Percentiles rank a stretch among this genome's conserved stretches.
These are phyloP conservation scores for Priocnemis perturbator DNA, from an alignment of 2,888 invertebrate genomes.

Conservation along the genomic window DNA sequence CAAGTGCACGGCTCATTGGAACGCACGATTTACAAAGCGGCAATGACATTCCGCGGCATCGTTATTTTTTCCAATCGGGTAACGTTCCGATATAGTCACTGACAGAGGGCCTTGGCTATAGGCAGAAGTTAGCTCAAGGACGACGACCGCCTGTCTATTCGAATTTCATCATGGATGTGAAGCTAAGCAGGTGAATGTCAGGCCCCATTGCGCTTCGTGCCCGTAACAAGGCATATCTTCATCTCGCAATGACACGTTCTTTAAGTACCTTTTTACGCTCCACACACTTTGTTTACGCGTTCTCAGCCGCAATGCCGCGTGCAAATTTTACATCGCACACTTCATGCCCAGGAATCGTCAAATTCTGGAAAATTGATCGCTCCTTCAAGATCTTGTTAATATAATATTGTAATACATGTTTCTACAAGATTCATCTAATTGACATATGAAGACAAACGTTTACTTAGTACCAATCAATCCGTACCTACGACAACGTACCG, in stretches of 20 bases:
- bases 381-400: too few relatives aligned
- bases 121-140: constrained; percentile 68
- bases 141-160: constrained; percentile 55
- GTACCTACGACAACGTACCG: too few relatives aligned
- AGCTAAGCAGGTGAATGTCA: constrained; percentile 61
- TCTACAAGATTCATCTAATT: too few relatives aligned
- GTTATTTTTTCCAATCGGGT: constrained; percentile 55
- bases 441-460: too few relatives aligned
- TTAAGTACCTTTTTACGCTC: neutral
- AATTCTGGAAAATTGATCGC: too few relatives aligned
- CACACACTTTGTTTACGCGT: too few relatives aligned
- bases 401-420: too few relatives aligned
- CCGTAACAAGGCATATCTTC: constrained; percentile 37
- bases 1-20: too few relatives aligned
- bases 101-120: constrained; percentile 49
- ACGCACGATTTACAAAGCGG: constrained; percentile 38
- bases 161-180: constrained; percentile 62
- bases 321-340: too few relatives aligned
- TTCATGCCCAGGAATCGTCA: too few relatives aligned
- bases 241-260: neutral
- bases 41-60: constrained; percentile 67
- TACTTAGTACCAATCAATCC: too few relatives aligned
- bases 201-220: constrained; percentile 41
- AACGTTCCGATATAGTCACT: constrained; percentile 49
- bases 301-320: too few relatives aligned